Base-by-base conservation (phyloP, 2,797 vertebrate species). In the Loris lydekkerianus region DNA sequence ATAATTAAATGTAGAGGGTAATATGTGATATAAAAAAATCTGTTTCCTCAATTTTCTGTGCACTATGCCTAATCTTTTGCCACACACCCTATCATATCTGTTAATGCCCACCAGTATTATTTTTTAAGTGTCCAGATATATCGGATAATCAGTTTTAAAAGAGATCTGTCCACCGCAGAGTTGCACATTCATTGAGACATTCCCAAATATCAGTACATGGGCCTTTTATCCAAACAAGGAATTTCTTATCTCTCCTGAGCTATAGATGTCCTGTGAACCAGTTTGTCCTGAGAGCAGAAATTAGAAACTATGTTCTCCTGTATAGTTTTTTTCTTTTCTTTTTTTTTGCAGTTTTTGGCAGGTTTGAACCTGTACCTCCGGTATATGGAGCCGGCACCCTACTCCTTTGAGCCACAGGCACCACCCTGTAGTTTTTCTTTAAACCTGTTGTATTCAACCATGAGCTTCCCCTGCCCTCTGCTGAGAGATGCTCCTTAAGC, bases 101-200 rank as follows among this genome's bases (percentile, higher is more conserved):
- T 49, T 58, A 88, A 75, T 75, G 37, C 10, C 25, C 75, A 75
- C 29, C 13, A 29, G 3, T 76, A 73, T 80, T 73, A 60, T 37
- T 93, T 85, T 86, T 67, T 46, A 93, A 61, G 21, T 69, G 49
- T 67, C 70, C 65, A 75, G 69, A 69, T 9, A 69, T 40, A 60
- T 86, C 69, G 65, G 29, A 61, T 78, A 61, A 92, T 53, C 65
- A 34, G 77, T 72, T 86, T 92, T 82, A 89, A 72, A 70, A 92
- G 86, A 34, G 18, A 49, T 37, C 2, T 25, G 46, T 37, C 56
- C 72, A 73, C 20, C 14, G 37, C 46, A 93, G 31, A 92, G 7
- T 0, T 60, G 29, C 65, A 34, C 11, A 83, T 77, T 94, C 49
- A 70, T 10, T 63, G 15, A 93, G 2, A 40, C 65, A 70, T 20